A percentile compares a stretch with the other conserved stretches of the same genome.
These are phyloP conservation scores for Pristionchus fissidentatus DNA, from an alignment of 2,888 invertebrate genomes.

Conservation along the genomic window DNA sequence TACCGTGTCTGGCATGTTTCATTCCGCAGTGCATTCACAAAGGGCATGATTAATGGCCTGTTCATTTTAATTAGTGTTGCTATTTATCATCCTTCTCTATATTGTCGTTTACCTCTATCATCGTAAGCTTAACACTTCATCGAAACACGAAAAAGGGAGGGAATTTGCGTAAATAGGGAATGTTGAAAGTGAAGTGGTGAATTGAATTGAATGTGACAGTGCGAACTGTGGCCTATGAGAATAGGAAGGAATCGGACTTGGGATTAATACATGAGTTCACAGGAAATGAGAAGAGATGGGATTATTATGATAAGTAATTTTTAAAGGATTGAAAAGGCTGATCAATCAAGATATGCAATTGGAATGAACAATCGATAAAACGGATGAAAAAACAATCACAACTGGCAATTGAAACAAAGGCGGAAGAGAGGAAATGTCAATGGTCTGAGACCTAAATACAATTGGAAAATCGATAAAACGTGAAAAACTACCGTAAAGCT, in stretches of 20 bases:
- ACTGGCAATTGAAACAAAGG: background rate
- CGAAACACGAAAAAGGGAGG: background rate
- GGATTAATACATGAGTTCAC: background rate
- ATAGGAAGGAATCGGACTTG: background rate
- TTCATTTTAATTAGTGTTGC: too few species aligned
- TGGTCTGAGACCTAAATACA: slow-evolving; percentile 17
- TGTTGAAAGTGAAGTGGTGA: too few species aligned
- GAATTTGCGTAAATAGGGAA: too few species aligned
- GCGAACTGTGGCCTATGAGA: too few species aligned
- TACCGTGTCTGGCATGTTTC: too few species aligned
- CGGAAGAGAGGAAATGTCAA: background rate
- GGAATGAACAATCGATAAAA: background rate
- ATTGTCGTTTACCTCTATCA: too few species aligned
- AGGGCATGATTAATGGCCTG: too few species aligned
- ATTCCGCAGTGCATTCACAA: too few species aligned
- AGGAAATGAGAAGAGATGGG: slow-evolving; percentile 1
- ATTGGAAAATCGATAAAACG: background rate
- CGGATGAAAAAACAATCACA: slow-evolving; percentile 9
- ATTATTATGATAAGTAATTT: background rate
- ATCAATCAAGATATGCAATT: slow-evolving; percentile 10
- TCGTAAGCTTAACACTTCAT: too few species aligned
- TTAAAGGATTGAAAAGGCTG: slow-evolving; percentile 10
- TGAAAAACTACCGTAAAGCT: slow-evolving; percentile 31
- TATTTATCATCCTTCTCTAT: too few species aligned
- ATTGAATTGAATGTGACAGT: too few species aligned